Percentiles rank a stretch among this genome's conserved stretches.
These are phyloP conservation scores for Argentina silus DNA, from an alignment of 2,797 vertebrate genomes.

Conservation along the genomic window DNA sequence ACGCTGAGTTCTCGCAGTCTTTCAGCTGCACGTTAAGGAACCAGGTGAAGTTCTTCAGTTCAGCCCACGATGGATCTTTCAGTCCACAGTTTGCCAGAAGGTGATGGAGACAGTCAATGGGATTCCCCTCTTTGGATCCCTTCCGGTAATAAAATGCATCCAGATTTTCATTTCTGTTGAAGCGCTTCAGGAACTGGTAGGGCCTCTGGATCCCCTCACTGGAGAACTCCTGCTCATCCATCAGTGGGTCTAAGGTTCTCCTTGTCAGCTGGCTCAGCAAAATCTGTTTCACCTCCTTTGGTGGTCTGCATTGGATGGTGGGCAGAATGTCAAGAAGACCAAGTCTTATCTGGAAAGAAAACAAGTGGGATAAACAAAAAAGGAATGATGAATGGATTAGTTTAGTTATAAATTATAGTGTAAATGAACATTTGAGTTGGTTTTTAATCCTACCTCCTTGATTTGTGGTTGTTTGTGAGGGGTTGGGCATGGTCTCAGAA, in stretches of 20 bases:
- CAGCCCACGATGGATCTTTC: slow-evolving; percentile 80
- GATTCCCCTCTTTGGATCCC: slow-evolving; percentile 48
- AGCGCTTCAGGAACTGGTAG: slow-evolving; percentile 76
- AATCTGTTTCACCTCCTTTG: slow-evolving; percentile 61
- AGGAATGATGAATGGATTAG: too few species aligned
- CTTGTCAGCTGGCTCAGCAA: slow-evolving; percentile 8
- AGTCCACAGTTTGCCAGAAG: slow-evolving; percentile 75
- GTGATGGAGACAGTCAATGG: slow-evolving; percentile 69
- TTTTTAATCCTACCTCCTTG: slow-evolving; percentile 63
- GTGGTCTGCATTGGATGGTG: slow-evolving; percentile 73
- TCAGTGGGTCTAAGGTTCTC: slow-evolving; percentile 66
- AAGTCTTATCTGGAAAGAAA: slow-evolving; percentile 55
- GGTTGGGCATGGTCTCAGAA: slow-evolving; percentile 53
- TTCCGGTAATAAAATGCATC: slow-evolving; percentile 71
- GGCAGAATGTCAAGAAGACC: slow-evolving; percentile 77
- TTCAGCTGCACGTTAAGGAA: slow-evolving; percentile 81
- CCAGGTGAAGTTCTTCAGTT: slow-evolving; percentile 81
- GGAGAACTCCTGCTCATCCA: slow-evolving; percentile 71
- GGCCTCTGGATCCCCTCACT: slow-evolving; percentile 79
- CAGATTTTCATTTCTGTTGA: slow-evolving; percentile 55
- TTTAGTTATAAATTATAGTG: too few species aligned
- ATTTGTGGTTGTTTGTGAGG: slow-evolving; percentile 36
- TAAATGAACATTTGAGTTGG: not conserved
- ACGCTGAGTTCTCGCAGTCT: slow-evolving; percentile 80
- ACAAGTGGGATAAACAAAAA: not conserved